Base-by-base conservation (phyloP, 1,140 invertebrate species). In the Bombus breviceps region DNA sequence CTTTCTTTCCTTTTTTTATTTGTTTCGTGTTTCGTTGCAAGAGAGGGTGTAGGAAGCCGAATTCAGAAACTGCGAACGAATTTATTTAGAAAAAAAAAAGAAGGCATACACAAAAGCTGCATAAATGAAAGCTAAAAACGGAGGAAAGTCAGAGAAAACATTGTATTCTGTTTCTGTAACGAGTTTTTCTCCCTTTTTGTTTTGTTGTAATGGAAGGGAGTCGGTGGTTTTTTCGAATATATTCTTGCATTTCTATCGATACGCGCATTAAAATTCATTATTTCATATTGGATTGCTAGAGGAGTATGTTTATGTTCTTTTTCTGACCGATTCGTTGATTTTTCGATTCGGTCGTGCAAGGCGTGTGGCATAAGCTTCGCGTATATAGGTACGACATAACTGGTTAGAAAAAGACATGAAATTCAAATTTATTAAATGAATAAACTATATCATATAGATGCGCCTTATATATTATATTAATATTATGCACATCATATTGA, bases 121-220 rank as follows among this genome's bases (percentile, higher is more conserved):
- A 81, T 43, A 43, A 81, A 81, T 62, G 69, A 73, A 81, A 73
- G 34, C 53, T 81, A 72, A 41, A 81, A 73, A 62, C 72, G 25
- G 34, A 41, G n/a, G 28, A 22, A 37, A 41, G 15, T 41, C 53
- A 32, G n/a, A 32, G 80, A n/a, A 73, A 81, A 57, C 37, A 41
- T 66, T 71, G 75, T 64, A n/a, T 22, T 34, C 69, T 12, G 37
- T 57, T 32, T 37, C 28, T 22, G 75, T 18, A 66, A 10, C 8
- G 25, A 41, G 32, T 34, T 13, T 32, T 59, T 62, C 12, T 25
- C 9, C 57, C 22, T 59, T 25, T 76, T n/a, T 28, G n/a, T 74
- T 43, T 74, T 47, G 15, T 47, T 9, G 0, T 39, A 4, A 22
- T 15, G 18, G n/a, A 10, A 74, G n/a, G 18, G n/a, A 32, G 71